Conservation (phyloP, 2,888 invertebrate species). For the Yponomeuta malinellus region DNA sequence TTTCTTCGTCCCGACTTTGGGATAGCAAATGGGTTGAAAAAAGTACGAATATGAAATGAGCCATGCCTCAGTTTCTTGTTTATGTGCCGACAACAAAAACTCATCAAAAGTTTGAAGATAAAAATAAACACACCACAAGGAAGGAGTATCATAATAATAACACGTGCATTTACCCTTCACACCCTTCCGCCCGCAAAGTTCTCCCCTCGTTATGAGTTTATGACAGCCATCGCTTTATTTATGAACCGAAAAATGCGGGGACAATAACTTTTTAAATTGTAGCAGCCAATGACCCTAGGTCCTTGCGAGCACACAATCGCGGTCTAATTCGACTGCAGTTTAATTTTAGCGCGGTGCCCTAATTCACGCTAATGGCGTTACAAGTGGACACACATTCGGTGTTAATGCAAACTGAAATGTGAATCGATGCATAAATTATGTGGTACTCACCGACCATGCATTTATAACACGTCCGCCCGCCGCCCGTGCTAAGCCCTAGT, state of each 20-base stretch:
- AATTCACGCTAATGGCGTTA: conserved; percentile 53
- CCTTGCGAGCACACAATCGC: conserved; percentile 10
- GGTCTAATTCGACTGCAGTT: conserved; percentile 11
- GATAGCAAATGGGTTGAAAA: not conserved
- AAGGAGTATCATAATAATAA: conserved; percentile 27
- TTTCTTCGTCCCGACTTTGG: not conserved
- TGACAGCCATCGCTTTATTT: conserved; percentile 32
- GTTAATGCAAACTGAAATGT: conserved; percentile 31
- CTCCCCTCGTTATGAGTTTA: conserved; percentile 47
- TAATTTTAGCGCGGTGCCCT: conserved; percentile 35
- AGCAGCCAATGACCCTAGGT: conserved; percentile 38
- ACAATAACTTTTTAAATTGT: conserved; percentile 68
- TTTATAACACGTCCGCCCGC: not conserved
- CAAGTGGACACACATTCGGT: conserved; percentile 28
- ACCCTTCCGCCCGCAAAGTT: conserved; percentile 39
- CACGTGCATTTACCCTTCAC: conserved; percentile 50
- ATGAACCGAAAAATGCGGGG: conserved; percentile 24
- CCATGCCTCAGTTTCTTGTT: not conserved
- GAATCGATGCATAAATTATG: conserved; percentile 26
- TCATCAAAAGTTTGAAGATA: not conserved
- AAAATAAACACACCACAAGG: not conserved
- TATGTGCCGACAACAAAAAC: not conserved
- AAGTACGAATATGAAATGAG: not conserved
- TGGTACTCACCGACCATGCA: not conserved
- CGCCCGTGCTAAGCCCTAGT: not conserved